Conservation (phyloP, 2,888 invertebrate genomes). For the Mythimna albipuncta region DNA sequence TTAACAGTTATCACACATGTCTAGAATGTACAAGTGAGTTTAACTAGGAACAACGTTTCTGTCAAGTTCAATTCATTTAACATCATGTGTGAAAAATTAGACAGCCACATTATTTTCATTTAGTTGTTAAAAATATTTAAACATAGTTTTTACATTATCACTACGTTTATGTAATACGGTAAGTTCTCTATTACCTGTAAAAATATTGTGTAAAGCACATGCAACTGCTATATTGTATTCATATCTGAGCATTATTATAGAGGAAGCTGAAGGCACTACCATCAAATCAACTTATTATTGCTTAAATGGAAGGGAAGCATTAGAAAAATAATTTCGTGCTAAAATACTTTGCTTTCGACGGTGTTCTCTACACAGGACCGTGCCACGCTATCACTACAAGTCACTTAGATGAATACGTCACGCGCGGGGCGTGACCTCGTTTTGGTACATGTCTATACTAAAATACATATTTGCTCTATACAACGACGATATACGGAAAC, state of each 20-base stretch:
- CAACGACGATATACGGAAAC: constrained; percentile 75
- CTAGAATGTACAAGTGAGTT: constrained; percentile 80
- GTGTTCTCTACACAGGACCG: constrained; percentile 76
- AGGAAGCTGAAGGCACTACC: constrained; percentile 90
- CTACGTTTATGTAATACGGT: constrained; percentile 88
- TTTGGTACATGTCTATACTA: constrained; percentile 65
- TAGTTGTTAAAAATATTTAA: constrained; percentile 85
- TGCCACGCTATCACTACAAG: constrained; percentile 79
- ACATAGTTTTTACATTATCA: constrained; percentile 84
- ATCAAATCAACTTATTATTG: constrained; percentile 86
- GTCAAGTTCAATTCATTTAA: constrained; percentile 74
- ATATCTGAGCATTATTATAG: constrained; percentile 80
- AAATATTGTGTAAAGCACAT: constrained; percentile 89
- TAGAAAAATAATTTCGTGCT: constrained; percentile 88
- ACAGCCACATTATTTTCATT: constrained; percentile 85
- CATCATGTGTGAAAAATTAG: constrained; percentile 85
- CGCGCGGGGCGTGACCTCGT: constrained; percentile 65
- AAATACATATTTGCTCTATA: constrained; percentile 70
- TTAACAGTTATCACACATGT: constrained; percentile 78
- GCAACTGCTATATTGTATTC: constrained; percentile 84
- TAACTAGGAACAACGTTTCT: constrained; percentile 85
- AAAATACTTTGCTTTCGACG: constrained; percentile 83
- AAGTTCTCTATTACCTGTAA: constrained; percentile 88
- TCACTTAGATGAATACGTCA: constrained; percentile 72
- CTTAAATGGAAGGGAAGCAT: constrained; percentile 87